Evolutionary conservation across 2,797 vertebrate species (phyloP).

Genomic region (Rhynchotus rufescens): DNA sequence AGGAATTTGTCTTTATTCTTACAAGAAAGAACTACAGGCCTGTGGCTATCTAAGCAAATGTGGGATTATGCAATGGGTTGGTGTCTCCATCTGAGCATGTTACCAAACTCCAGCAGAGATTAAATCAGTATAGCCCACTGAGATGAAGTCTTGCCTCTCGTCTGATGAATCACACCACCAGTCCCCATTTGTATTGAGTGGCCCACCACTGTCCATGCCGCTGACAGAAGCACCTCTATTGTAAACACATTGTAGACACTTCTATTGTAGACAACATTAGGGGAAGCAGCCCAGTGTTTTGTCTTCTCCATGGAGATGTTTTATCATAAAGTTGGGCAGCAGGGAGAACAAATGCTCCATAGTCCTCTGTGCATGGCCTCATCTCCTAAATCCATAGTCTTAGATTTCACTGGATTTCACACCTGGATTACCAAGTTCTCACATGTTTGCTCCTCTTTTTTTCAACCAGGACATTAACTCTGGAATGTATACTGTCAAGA

Average conservation of each 20-base stretch:
- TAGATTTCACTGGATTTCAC: not conserved
- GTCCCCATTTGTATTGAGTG: not conserved
- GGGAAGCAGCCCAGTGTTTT: not conserved
- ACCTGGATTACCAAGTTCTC: not conserved
- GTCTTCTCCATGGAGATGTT: not conserved
- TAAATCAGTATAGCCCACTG: not conserved
- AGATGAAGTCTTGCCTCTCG: not conserved
- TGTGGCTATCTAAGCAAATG: not conserved
- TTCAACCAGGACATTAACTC: not conserved
- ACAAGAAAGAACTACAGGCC: not conserved
- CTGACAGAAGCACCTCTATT: not conserved
- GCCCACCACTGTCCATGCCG: too few relatives aligned
- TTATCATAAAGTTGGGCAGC: not conserved
- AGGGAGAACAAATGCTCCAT: not conserved
- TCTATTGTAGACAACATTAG: fast-evolving
- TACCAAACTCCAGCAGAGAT: not conserved
- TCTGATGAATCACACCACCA: not conserved
- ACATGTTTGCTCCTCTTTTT: not conserved
- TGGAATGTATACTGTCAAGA: not conserved
- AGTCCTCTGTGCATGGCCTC: not conserved
- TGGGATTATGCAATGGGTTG: not conserved
- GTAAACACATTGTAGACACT: not conserved
- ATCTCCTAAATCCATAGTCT: not conserved
- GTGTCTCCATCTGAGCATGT: not conserved
- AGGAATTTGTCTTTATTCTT: not conserved